A percentile compares a stretch with the other conserved stretches of the same genome.
Evolutionary conservation across 1,140 invertebrate genomes (phyloP).

Genomic region (Platyscapa corneri): DNA sequence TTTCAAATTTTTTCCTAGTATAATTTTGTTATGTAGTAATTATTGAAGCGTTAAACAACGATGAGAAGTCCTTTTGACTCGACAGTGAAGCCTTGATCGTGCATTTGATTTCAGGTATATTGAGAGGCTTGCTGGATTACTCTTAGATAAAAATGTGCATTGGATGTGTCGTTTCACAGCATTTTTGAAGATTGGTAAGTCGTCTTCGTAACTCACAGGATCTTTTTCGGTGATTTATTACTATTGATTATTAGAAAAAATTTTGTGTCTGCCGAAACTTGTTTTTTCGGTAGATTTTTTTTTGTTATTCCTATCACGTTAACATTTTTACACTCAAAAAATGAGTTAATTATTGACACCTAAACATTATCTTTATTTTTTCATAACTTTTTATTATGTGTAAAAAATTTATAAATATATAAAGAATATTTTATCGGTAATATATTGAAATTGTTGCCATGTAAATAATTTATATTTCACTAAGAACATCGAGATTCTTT

Average conservation of each 20-base stretch:
- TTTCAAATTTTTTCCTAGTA: neutral
- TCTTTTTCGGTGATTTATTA: constrained; percentile 51
- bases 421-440: constrained; percentile 33
- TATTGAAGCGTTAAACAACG: neutral
- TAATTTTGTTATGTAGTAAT: neutral
- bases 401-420: constrained; percentile 48
- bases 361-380: constrained; percentile 42
- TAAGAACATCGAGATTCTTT: constrained; percentile 19
- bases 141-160: constrained; percentile 27
- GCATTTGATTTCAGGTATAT: constrained; percentile 57
- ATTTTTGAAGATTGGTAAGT: constrained; percentile 65
- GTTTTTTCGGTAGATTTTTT: constrained; percentile 43
- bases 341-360: constrained; percentile 1
- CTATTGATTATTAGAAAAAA: constrained; percentile 32
- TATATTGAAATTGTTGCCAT: constrained; percentile 39
- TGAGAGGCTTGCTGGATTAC: constrained; percentile 36
- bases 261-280: constrained; percentile 37
- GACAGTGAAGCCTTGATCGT: constrained; percentile 23
- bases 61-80: constrained; percentile 10
- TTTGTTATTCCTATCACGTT: constrained; percentile 43
- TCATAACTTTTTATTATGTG: constrained; percentile 33
- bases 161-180: constrained; percentile 40
- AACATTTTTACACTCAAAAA: constrained; percentile 37
- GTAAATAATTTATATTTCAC: constrained; percentile 38
- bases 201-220: constrained; percentile 62